Evolutionary conservation across 2,113 vertebrate genomes (phyloP).

Genomic region (Variabilichromis moorii): DNA sequence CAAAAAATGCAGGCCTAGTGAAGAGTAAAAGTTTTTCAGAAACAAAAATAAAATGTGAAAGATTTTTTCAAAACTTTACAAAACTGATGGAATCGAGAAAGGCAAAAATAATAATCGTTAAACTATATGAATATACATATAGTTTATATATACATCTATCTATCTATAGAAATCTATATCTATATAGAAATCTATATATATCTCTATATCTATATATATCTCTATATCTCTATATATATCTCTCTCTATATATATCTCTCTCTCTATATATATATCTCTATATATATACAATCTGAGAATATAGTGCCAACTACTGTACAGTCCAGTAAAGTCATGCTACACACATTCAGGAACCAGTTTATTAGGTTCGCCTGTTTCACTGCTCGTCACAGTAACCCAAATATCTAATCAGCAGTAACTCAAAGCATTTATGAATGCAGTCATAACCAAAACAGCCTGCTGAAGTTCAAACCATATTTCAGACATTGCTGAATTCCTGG

Average conservation of each 20-base stretch:
- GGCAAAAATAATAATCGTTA: neutral
- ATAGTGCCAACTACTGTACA: rapidly evolving
- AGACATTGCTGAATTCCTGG: neutral
- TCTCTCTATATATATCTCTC: neutral
- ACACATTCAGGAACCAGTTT: neutral
- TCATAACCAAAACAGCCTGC: neutral
- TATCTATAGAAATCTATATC: too few species aligned
- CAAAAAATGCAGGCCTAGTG: neutral
- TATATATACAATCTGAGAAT: rapidly evolving
- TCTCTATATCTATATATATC: rapidly evolving
- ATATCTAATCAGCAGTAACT: neutral
- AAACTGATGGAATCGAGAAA: neutral
- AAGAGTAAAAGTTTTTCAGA: neutral
- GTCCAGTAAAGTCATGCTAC: neutral
- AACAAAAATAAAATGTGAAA: neutral
- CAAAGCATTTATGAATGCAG: neutral
- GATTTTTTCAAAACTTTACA: neutral
- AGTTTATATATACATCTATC: neutral
- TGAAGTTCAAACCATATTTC: neutral
- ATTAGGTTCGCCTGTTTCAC: neutral
- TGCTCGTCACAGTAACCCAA: neutral
- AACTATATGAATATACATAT: neutral
- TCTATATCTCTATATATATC: rapidly evolving
- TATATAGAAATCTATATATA: too few species aligned
- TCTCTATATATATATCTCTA: rapidly evolving